These are phyloP conservation scores for Podocnemis expansa DNA, from an alignment of 2,113 vertebrate genomes.

Conservation along the genomic window DNA sequence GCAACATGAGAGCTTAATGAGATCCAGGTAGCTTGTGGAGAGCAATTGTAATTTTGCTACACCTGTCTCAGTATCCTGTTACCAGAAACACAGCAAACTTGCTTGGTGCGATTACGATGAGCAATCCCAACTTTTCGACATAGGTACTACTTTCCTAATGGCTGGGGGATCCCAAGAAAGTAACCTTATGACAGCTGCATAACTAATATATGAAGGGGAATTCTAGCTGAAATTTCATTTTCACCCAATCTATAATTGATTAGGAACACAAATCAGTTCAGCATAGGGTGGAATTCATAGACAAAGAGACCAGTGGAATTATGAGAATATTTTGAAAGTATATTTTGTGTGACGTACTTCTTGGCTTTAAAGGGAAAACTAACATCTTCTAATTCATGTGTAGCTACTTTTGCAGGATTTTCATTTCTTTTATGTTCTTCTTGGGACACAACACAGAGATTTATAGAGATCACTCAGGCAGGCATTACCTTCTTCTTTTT, in stretches of 20 bases:
- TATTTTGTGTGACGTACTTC: not conserved
- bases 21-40: not conserved
- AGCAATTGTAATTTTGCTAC: not conserved
- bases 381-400: not conserved
- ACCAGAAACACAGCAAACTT: not conserved
- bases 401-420: not conserved
- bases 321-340: not conserved
- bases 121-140: not conserved
- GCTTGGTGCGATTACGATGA: not conserved
- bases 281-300: rapidly evolving
- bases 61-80: not conserved
- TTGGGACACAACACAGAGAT: not conserved
- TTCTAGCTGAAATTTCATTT: not conserved
- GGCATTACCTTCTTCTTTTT: not conserved
- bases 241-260: not conserved
- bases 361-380: not conserved
- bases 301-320: not conserved
- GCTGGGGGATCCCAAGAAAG: not conserved
- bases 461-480: not conserved
- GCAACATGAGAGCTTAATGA: not conserved
- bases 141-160: not conserved
- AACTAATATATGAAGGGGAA: not conserved
- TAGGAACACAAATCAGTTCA: not conserved
- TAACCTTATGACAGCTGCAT: not conserved
- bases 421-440: not conserved